These are phyloP conservation scores for Elephantulus edwardii DNA, from an alignment of 2,113 vertebrate species.

Conservation along the genomic window DNA sequence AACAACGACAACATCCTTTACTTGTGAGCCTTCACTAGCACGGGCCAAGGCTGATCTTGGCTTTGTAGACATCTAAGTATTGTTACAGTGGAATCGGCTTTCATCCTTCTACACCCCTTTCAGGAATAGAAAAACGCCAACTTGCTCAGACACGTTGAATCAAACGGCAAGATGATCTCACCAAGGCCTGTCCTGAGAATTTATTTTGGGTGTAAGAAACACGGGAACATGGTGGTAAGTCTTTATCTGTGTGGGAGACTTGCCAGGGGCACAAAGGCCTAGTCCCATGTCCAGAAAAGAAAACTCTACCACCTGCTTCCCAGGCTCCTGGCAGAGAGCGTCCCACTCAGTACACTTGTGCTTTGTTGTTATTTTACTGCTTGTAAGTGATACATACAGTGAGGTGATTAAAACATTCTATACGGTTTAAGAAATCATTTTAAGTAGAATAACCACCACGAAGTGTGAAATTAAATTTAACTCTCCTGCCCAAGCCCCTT, in stretches of 20 bases:
- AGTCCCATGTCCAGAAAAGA: background rate
- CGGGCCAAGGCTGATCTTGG: background rate
- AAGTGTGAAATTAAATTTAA: background rate
- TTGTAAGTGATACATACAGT: background rate
- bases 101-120: conserved; percentile 38
- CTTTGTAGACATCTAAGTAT: background rate
- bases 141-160: background rate
- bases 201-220: background rate
- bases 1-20: too few species aligned
- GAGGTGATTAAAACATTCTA: background rate
- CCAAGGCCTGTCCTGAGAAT: background rate
- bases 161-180: conserved; percentile 3
- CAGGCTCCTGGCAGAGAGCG: background rate
- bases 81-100: conserved; percentile 28
- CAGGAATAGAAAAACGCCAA: background rate
- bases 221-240: background rate
- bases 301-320: background rate
- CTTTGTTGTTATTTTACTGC: background rate
- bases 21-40: background rate
- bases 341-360: background rate
- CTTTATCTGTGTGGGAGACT: background rate
- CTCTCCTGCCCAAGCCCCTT: background rate
- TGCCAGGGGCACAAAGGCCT: background rate
- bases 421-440: background rate
- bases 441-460: background rate